phyloP scores from a whole-genome alignment of 2,797 vertebrate species.

The Serranus cabrilla region DNA sequence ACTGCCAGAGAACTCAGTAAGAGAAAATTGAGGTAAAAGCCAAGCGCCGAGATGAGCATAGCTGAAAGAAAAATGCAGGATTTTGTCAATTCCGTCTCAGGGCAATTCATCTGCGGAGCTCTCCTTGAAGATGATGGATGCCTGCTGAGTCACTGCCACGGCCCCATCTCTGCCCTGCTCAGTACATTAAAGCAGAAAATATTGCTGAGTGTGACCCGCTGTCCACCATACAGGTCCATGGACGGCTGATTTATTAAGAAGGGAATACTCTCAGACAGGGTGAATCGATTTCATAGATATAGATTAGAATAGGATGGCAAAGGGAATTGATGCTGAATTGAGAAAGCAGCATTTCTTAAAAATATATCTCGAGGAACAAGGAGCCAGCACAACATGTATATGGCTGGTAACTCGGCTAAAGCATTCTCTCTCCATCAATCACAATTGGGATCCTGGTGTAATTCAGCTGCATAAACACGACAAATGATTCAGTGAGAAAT shows the following conservation, averaged over 20 bases:
- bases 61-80: constrained; percentile 44
- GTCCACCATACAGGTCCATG: constrained; percentile 45
- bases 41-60: constrained; percentile 1
- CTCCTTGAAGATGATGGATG: constrained; percentile 73
- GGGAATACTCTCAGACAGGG: constrained; percentile 58
- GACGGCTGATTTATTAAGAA: constrained; percentile 72
- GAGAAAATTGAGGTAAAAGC: constrained; percentile 3
- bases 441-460: constrained; percentile 4
- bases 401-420: constrained; percentile 4
- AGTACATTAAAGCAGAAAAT: constrained; percentile 73
- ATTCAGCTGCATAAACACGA: constrained; percentile 25
- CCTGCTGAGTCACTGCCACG: constrained; percentile 66
- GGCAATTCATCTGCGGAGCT: constrained; percentile 53
- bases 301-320: constrained; percentile 53
- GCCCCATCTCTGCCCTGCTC: constrained; percentile 57
- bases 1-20: constrained; percentile 7
- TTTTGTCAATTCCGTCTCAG: constrained; percentile 48
- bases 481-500: neutral
- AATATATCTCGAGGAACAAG: constrained; percentile 23
- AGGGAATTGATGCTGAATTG: constrained; percentile 41
- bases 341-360: constrained; percentile 30
- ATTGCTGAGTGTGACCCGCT: constrained; percentile 68
- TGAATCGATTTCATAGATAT: constrained; percentile 66
- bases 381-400: constrained; percentile 20
- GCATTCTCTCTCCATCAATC: constrained; percentile 10